These are phyloP conservation scores for Oscheius sp. DNA, from an alignment of 2,888 invertebrate genomes.

Conservation along the genomic window DNA sequence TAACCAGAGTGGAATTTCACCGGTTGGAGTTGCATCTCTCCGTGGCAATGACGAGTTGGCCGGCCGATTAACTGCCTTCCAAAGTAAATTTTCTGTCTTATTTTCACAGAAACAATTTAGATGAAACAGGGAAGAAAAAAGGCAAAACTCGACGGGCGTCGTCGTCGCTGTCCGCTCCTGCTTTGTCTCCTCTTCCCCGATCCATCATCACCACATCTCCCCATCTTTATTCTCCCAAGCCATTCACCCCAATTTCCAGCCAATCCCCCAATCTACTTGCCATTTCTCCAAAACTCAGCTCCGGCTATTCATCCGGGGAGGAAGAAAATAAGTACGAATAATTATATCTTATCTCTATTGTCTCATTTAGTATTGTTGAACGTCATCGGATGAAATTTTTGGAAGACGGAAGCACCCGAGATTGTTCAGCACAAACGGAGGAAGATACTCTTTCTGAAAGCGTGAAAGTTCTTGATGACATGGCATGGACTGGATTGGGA, in stretches of 20 bases:
- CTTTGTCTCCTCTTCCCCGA: conserved; percentile 13
- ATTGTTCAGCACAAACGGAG: conserved; percentile 47
- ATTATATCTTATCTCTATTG: neutral
- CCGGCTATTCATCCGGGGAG: conserved; percentile 44
- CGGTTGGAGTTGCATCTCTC: conserved; percentile 60
- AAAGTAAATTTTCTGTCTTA: conserved; percentile 19
- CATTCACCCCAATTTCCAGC: conserved; percentile 16
- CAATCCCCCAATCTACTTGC: conserved; percentile 20
- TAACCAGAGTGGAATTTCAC: conserved; percentile 57
- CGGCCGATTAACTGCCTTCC: conserved; percentile 44
- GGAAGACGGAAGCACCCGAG: conserved; percentile 51
- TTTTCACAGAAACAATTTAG: neutral
- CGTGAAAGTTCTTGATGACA: conserved; percentile 54
- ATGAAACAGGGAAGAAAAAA: conserved; percentile 22
- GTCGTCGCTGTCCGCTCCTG: conserved; percentile 12
- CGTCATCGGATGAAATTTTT: conserved; percentile 52
- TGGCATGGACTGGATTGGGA: conserved; percentile 59
- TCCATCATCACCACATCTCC: conserved; percentile 1
- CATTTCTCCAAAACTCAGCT: conserved; percentile 38
- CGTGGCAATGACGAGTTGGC: conserved; percentile 55
- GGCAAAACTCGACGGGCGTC: neutral
- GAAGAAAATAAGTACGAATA: conserved; percentile 32
- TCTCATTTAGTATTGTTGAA: conserved; percentile 44
- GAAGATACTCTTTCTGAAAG: conserved; percentile 38
- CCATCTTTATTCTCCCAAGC: conserved; percentile 1